Evolutionary conservation across 2,113 vertebrate species (phyloP).

Genomic region (Telmatochromis sp.): DNA sequence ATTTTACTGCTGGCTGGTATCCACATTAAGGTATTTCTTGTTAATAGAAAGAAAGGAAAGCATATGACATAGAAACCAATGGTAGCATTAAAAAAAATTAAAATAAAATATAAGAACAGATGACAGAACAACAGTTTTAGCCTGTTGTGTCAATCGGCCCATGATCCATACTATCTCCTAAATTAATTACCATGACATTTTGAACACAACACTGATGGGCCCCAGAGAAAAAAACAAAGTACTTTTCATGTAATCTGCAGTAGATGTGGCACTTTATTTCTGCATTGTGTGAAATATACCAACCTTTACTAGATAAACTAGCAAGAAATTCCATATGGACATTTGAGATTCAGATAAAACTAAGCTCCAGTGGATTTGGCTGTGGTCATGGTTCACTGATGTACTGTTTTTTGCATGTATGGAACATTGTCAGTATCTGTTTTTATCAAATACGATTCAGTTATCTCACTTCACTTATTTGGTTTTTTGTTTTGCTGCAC

Average conservation of each 20-base stretch:
- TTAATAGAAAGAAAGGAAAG: background rate
- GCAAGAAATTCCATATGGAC: background rate
- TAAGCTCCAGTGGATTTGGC: background rate
- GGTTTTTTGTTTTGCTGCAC: background rate
- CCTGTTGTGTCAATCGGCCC: background rate
- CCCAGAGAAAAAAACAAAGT: background rate
- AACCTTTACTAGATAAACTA: background rate
- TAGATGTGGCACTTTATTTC: background rate
- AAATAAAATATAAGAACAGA: background rate
- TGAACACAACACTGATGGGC: background rate
- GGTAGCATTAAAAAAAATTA: background rate
- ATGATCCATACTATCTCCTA: background rate
- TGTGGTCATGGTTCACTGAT: background rate
- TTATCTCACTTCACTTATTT: background rate
- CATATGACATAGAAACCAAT: background rate
- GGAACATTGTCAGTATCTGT: background rate
- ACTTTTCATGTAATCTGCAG: background rate
- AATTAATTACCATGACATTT: background rate
- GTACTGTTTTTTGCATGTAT: background rate
- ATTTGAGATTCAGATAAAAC: background rate
- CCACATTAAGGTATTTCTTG: background rate
- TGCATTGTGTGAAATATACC: background rate
- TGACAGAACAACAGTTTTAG: background rate
- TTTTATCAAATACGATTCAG: background rate
- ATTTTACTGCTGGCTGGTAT: background rate